These are phyloP conservation scores for Tyrannus savana DNA, from an alignment of 2,113 vertebrate species.

Conservation along the genomic window DNA sequence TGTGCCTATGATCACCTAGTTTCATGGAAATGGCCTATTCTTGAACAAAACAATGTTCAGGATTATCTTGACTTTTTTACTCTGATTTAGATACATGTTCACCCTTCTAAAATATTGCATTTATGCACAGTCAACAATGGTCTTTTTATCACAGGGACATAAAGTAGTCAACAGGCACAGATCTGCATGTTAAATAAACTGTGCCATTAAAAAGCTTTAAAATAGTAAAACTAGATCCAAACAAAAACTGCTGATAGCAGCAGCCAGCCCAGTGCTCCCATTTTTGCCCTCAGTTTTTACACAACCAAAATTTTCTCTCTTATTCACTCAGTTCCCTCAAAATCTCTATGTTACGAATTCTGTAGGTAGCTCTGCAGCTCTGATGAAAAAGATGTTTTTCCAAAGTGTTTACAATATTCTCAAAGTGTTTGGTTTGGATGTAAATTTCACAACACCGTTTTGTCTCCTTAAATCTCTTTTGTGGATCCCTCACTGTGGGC, in stretches of 20 bases:
- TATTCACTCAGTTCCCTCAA: neutral
- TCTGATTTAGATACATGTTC: neutral
- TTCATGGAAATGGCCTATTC: neutral
- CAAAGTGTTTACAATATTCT: neutral
- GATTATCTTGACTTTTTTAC: neutral
- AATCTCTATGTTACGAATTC: neutral
- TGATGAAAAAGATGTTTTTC: neutral
- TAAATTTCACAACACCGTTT: neutral
- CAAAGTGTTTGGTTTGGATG: neutral
- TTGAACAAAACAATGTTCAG: neutral
- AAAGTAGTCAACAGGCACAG: neutral
- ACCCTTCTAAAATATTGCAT: neutral
- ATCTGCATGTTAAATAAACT: neutral
- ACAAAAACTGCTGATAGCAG: neutral
- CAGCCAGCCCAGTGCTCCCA: accelerated
- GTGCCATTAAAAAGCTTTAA: neutral
- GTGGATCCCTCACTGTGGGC: neutral
- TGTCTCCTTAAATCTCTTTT: neutral
- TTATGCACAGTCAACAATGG: neutral
- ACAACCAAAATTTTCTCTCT: neutral
- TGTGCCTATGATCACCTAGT: neutral
- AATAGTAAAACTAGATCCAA: neutral
- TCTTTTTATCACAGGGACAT: neutral
- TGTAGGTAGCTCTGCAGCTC: neutral
- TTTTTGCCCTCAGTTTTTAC: neutral